These are phyloP conservation scores for Syritta pipiens DNA, from an alignment of 2,888 invertebrate genomes.

Conservation along the genomic window DNA sequence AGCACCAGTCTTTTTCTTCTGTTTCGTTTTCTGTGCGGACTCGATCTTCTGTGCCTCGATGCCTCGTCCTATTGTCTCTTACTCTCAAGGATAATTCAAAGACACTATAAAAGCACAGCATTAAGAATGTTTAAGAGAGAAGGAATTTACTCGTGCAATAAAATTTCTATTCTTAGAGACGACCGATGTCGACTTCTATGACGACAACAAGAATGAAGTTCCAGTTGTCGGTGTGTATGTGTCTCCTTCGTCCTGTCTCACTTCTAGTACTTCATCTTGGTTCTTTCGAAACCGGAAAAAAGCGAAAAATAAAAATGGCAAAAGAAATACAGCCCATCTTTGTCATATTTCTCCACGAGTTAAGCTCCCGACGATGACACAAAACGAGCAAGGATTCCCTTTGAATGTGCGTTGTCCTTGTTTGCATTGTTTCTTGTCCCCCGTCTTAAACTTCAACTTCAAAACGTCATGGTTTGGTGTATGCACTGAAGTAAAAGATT, in stretches of 20 bases:
- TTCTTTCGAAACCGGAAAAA: not conserved
- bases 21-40: not conserved
- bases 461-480: slow-evolving; percentile 41
- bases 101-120: slow-evolving; percentile 48
- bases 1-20: slow-evolving; percentile 3
- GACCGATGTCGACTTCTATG: too few species aligned
- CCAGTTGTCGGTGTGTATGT: too few species aligned
- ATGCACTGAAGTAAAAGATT: slow-evolving; percentile 28
- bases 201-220: too few species aligned
- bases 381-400: slow-evolving; percentile 24
- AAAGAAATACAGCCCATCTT: slow-evolving; percentile 11
- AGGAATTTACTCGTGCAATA: slow-evolving; percentile 49
- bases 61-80: slow-evolving; percentile 3
- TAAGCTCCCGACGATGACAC: slow-evolving; percentile 20
- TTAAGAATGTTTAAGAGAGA: slow-evolving; percentile 43
- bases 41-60: not conserved
- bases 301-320: not conserved
- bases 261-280: slow-evolving; percentile 30
- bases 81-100: slow-evolving; percentile 38
- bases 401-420: slow-evolving; percentile 16
- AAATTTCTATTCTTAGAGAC: slow-evolving; percentile 41
- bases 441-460: slow-evolving; percentile 43
- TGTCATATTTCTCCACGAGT: slow-evolving; percentile 40
- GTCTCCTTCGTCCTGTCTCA: not conserved
- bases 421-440: not conserved